Evolutionary conservation across 1,140 invertebrate genomes (phyloP), one percentile per base, ranked within the genome.

Genomic region (Leguminivora glycinivorella): DNA sequence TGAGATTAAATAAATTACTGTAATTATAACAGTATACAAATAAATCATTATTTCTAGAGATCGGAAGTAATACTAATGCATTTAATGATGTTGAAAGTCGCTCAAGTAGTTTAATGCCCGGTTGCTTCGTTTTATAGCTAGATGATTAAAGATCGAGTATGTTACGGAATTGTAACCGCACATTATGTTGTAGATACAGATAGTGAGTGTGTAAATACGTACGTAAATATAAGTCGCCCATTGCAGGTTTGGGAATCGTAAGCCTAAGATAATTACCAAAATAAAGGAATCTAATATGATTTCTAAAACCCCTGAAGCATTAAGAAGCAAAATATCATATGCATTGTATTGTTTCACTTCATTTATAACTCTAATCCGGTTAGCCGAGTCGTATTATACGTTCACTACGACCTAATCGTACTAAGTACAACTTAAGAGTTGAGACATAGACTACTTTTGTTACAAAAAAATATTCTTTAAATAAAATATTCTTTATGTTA

Each of bases 1-100:
- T 60, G 26, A 31, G 17, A 29, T 60, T 60, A 60, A 63, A 63
- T 63, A 63, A 63, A 63, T 31, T 63, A 63, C 29, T 29, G 58
- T 17, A 9, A 29, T 22, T 29, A 63, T n/a, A 3, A 4, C 56
- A 31, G 25, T 31, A n/a, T 63, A 5, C 25, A 52, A 63, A 63
- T 31, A 63, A 63, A 63, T 63, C 58, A 63, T 31, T 29, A n/a
- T 17, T 26, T 31, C 22, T 63, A 63, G 43, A 9, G 6, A 52
- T 52, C 19, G 1, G 47, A 52, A 52, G 19, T 47, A 22, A 10
- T 10, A 52, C 19, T 52, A 22, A 52, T 52, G 47, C 7, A 52
- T 52, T 52, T 63, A 63, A 63, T 63, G n/a, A 31, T n/a, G n/a
- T 63, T 5, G 26, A 29, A 63, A 63, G 58, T 7, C 12, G 19